Evolutionary conservation across 2,888 invertebrate species (phyloP).

Genomic region (Lycophotia porphyrea): DNA sequence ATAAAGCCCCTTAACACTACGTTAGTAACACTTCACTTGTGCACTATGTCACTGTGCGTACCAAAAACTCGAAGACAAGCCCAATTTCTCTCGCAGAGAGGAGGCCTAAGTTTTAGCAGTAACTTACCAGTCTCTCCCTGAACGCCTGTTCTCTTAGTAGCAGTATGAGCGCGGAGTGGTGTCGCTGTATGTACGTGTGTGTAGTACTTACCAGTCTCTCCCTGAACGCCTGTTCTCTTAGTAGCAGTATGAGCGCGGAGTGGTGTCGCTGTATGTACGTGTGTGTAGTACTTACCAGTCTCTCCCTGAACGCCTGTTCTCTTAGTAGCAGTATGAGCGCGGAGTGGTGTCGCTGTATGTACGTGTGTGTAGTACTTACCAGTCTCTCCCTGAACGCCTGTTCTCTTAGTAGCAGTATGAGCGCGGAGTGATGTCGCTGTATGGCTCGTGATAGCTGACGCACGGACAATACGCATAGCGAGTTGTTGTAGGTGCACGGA

Average conservation of each 20-base stretch:
- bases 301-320: slow-evolving; percentile 4
- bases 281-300: slow-evolving; percentile 18
- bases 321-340: slow-evolving; percentile 3
- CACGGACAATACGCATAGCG: slow-evolving; percentile 3
- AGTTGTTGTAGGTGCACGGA: slow-evolving; percentile 1
- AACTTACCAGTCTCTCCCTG: too few species aligned
- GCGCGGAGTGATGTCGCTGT: slow-evolving; percentile 8
- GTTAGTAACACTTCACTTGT: too few species aligned
- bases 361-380: slow-evolving; percentile 7
- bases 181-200: too few species aligned
- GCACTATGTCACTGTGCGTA: too few species aligned
- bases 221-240: neutral
- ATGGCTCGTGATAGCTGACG: slow-evolving; percentile 13
- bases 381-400: slow-evolving; percentile 6
- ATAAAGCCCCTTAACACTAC: too few species aligned
- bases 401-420: slow-evolving; percentile 1
- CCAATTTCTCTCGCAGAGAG: neutral
- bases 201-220: too few species aligned
- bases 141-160: too few species aligned
- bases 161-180: too few species aligned
- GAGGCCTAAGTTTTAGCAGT: neutral
- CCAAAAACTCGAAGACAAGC: too few species aligned
- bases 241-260: neutral
- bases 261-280: slow-evolving; percentile 2
- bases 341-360: slow-evolving; percentile 7